phyloP scores from a whole-genome alignment of 1,140 invertebrate species.

The Orchestia grillus region DNA sequence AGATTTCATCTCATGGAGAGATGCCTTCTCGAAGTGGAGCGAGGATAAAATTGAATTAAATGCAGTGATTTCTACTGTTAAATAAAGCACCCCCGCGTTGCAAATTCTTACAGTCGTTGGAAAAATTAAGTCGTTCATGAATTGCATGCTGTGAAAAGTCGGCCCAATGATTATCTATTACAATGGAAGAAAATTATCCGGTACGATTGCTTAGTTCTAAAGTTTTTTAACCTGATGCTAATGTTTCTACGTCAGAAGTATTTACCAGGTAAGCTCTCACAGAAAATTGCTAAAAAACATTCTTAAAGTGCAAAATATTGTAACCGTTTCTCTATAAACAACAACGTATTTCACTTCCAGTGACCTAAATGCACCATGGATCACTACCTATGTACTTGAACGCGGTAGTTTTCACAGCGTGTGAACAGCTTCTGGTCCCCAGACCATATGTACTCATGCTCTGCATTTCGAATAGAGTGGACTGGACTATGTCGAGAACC shows the following conservation, averaged over 20 bases:
- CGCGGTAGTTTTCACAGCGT: not conserved
- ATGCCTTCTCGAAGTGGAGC: not conserved
- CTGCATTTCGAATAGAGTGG: not conserved
- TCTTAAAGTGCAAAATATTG: too few species aligned
- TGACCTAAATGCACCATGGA: not conserved
- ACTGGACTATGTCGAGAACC: not conserved
- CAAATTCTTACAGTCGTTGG: not conserved
- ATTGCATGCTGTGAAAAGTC: not conserved
- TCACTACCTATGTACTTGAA: not conserved
- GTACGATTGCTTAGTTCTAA: not conserved
- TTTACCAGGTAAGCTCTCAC: not conserved
- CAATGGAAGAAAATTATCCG: not conserved
- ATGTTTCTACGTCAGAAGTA: not conserved
- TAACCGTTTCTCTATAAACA: not conserved
- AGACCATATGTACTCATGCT: not conserved
- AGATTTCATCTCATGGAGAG: not conserved
- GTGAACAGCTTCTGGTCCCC: not conserved
- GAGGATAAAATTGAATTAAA: not conserved
- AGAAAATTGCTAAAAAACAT: too few species aligned
- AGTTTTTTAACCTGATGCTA: not conserved
- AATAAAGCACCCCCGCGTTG: not conserved
- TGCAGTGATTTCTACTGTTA: not conserved
- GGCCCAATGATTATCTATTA: not conserved
- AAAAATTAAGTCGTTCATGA: not conserved
- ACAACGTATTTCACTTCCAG: not conserved